A percentile compares a stretch with the other conserved stretches of the same genome.
Evolutionary conservation across 2,797 vertebrate species (phyloP).

Genomic region (Sus cebifrons): DNA sequence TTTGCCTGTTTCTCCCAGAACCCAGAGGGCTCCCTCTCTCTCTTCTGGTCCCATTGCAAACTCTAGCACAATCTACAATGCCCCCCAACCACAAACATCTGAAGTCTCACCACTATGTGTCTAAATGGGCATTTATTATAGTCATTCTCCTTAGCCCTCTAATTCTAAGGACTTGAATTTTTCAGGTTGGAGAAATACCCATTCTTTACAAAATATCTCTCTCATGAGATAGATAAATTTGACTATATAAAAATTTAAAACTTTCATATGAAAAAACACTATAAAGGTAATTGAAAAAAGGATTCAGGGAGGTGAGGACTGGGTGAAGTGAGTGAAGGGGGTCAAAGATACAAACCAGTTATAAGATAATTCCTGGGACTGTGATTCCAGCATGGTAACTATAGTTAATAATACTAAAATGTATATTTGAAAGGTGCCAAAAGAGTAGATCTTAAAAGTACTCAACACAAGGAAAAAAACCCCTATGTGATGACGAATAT

Average conservation of each 20-base stretch:
- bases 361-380: neutral
- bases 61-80: neutral
- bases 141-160: neutral
- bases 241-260: conserved; percentile 3
- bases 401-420: neutral
- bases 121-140: neutral
- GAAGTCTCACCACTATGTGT: neutral
- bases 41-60: neutral
- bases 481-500: neutral
- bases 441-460: neutral
- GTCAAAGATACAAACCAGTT: neutral
- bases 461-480: neutral
- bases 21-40: neutral
- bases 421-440: conserved; percentile 3
- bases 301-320: neutral
- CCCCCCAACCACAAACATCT: neutral
- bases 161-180: neutral
- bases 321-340: neutral
- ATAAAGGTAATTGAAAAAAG: neutral
- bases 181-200: neutral
- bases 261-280: neutral
- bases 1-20: neutral
- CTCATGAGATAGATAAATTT: neutral
- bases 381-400: neutral
- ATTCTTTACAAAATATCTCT: neutral